phyloP scores from a whole-genome alignment of 2,888 invertebrate species.

The Drosophila borealis region DNA sequence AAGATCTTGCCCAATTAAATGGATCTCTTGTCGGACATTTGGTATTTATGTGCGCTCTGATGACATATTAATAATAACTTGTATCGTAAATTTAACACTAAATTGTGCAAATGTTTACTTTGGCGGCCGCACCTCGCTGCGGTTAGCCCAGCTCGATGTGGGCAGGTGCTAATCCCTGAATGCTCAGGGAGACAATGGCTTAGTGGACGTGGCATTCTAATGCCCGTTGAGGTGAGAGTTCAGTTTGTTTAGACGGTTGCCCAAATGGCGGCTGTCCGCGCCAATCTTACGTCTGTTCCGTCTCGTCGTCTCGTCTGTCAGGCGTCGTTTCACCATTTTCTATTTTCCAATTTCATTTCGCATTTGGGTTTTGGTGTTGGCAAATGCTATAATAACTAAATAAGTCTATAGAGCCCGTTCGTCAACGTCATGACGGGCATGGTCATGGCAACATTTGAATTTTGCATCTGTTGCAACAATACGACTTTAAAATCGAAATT shows the following conservation, averaged over 20 bases:
- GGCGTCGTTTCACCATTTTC: constrained; percentile 1
- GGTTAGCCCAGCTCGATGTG: constrained; percentile 28
- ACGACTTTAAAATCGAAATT: constrained; percentile 42
- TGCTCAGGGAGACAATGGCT: constrained; percentile 25
- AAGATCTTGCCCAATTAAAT: constrained; percentile 69
- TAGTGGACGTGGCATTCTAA: constrained; percentile 20
- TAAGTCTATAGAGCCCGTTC: constrained; percentile 13
- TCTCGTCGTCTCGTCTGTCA: background rate
- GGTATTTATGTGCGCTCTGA: constrained; percentile 52
- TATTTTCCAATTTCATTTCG: constrained; percentile 14
- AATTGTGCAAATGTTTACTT: constrained; percentile 65
- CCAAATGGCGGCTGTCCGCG: constrained; percentile 58
- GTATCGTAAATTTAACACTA: constrained; percentile 75
- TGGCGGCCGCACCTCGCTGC: constrained; percentile 38
- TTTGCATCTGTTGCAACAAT: constrained; percentile 44
- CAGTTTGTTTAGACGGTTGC: constrained; percentile 59
- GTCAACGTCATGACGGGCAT: constrained; percentile 20
- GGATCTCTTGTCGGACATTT: constrained; percentile 41
- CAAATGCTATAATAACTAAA: constrained; percentile 24
- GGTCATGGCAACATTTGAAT: constrained; percentile 35
- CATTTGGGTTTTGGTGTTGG: constrained; percentile 15
- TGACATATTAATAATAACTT: constrained; percentile 82
- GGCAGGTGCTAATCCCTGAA: constrained; percentile 51
- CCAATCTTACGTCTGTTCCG: constrained; percentile 14
- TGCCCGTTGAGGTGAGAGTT: constrained; percentile 67